Evolutionary conservation across 1,140 invertebrate species (phyloP).

Genomic region (Trichoplusia ni): DNA sequence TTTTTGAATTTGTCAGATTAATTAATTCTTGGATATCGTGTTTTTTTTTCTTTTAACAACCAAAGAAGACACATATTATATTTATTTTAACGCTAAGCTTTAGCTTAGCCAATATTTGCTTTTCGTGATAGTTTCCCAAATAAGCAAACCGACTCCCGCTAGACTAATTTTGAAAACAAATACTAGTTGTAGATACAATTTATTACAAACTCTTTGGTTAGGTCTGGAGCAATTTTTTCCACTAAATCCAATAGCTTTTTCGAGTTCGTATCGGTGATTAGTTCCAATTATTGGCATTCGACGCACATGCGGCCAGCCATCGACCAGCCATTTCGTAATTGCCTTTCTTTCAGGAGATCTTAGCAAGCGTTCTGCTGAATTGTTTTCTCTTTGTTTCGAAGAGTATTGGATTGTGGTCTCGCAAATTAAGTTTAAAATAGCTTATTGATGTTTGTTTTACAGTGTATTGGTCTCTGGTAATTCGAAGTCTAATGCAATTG

Average conservation of each 20-base stretch:
- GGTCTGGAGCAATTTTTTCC: not conserved
- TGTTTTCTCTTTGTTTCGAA: conserved; percentile 17
- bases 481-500: too few relatives aligned
- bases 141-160: too few relatives aligned
- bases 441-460: not conserved
- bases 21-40: too few relatives aligned
- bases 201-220: not conserved
- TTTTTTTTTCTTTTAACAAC: too few relatives aligned
- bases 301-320: conserved; percentile 51
- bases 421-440: not conserved
- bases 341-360: conserved; percentile 45
- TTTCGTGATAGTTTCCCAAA: too few relatives aligned
- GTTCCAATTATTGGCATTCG: conserved; percentile 57
- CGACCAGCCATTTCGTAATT: conserved; percentile 57
- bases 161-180: too few relatives aligned
- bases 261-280: conserved; percentile 49
- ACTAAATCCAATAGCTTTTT: conserved; percentile 24
- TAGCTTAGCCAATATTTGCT: too few relatives aligned
- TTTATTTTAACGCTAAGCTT: too few relatives aligned
- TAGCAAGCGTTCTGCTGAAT: not conserved
- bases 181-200: too few relatives aligned
- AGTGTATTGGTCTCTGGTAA: too few relatives aligned
- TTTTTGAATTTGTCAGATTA: too few relatives aligned
- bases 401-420: not conserved
- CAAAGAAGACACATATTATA: too few relatives aligned